Percentiles rank a stretch among this genome's conserved stretches.
phyloP scores from a whole-genome alignment of 2,113 vertebrate species.

The Ramphastos sulfuratus region DNA sequence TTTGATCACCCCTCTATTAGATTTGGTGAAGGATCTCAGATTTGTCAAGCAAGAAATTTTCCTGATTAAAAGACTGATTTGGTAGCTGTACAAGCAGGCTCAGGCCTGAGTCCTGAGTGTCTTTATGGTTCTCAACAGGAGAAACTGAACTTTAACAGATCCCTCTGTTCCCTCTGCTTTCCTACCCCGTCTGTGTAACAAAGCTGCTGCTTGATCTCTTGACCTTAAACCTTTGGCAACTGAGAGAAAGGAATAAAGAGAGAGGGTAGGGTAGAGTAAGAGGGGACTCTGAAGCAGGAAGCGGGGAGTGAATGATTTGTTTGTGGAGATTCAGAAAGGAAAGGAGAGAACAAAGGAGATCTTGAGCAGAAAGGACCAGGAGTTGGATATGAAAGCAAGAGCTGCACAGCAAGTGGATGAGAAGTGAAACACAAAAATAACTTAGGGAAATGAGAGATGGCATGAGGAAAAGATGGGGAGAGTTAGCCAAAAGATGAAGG shows the following conservation, averaged over 20 bases:
- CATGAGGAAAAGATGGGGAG: neutral
- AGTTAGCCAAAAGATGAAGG: neutral
- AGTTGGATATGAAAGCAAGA: neutral
- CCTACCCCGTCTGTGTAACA: neutral
- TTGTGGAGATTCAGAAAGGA: neutral
- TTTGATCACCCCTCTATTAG: neutral
- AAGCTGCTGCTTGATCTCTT: slow-evolving; percentile 14
- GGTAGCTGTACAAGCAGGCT: neutral
- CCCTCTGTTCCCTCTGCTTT: neutral
- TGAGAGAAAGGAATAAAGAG: neutral
- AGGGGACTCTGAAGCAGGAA: neutral
- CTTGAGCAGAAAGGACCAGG: neutral
- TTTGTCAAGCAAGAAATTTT: neutral
- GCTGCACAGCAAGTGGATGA: neutral
- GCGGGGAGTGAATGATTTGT: neutral
- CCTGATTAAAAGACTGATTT: neutral
- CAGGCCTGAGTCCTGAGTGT: neutral
- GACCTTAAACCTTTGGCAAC: neutral
- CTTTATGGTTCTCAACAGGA: neutral
- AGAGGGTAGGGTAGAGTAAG: neutral
- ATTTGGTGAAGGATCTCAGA: neutral
- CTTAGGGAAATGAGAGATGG: neutral
- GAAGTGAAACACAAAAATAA: neutral
- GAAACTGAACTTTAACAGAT: neutral
- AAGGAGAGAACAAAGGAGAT: neutral